Percentiles rank a stretch among this genome's conserved stretches.
phyloP scores from a whole-genome alignment of 2,113 vertebrate genomes.

The Zosterops hypoxanthus region DNA sequence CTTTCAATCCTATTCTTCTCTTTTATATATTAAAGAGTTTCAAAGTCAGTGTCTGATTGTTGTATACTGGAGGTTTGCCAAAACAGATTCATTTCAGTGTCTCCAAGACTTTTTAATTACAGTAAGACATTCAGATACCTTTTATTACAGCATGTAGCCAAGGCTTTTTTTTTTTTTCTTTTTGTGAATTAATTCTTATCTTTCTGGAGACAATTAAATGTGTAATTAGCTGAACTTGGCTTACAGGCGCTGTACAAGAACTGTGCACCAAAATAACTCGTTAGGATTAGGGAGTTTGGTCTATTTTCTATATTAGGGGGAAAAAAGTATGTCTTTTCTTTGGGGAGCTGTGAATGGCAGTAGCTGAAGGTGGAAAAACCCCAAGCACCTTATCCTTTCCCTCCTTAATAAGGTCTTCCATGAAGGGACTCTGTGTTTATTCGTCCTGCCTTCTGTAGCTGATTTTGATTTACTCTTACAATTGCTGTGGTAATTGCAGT shows the following conservation, averaged over 20 bases:
- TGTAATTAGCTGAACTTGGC: background rate
- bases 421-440: background rate
- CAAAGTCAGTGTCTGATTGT: background rate
- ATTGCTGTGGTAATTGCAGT: background rate
- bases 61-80: background rate
- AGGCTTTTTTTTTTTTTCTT: background rate
- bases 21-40: background rate
- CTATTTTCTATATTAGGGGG: background rate
- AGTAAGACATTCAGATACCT: background rate
- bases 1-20: background rate
- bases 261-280: background rate
- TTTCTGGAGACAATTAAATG: background rate
- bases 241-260: background rate
- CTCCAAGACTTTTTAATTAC: background rate
- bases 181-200: background rate
- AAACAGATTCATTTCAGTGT: background rate
- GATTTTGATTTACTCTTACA: background rate
- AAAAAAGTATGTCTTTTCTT: background rate
- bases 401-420: background rate
- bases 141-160: background rate
- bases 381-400: background rate
- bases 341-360: background rate
- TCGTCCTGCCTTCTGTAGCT: background rate
- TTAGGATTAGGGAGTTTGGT: background rate
- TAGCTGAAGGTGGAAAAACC: background rate